These are phyloP conservation scores for Julus scandinavius DNA, from an alignment of 2,888 invertebrate genomes.

Conservation along the genomic window DNA sequence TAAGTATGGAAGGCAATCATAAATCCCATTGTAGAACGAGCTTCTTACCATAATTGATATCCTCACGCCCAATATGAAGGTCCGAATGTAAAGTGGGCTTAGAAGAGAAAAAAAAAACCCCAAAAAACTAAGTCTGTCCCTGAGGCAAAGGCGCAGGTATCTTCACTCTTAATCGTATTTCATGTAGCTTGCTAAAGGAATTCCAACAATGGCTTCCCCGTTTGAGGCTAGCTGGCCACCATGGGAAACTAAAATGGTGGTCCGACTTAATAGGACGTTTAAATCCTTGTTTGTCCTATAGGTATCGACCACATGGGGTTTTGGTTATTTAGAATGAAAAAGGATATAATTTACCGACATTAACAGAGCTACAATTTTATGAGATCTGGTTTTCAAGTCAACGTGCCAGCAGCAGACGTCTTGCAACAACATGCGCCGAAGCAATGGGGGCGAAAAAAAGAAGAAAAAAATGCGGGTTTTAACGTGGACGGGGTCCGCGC, in stretches of 20 bases:
- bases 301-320: conserved; percentile 54
- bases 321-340: conserved; percentile 55
- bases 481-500: conserved; percentile 21
- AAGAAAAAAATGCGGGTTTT: too few relatives aligned
- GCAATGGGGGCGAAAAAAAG: conserved; percentile 30
- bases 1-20: background rate
- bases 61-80: conserved; percentile 27
- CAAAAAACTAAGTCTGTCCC: background rate
- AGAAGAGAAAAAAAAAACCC: background rate
- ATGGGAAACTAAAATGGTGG: conserved; percentile 49
- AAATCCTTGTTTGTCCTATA: conserved; percentile 55
- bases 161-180: conserved; percentile 14
- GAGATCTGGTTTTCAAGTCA: conserved; percentile 48
- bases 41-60: background rate
- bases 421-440: conserved; percentile 8
- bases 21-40: background rate
- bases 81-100: background rate
- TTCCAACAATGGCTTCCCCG: conserved; percentile 38
- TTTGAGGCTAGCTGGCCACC: conserved; percentile 49
- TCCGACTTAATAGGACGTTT: conserved; percentile 52
- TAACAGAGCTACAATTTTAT: conserved; percentile 55
- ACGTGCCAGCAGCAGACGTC: conserved; percentile 19
- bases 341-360: conserved; percentile 59
- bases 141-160: conserved; percentile 21
- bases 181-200: background rate